phyloP scores from a whole-genome alignment of 2,888 invertebrate genomes.

The Ochropleura plecta region DNA sequence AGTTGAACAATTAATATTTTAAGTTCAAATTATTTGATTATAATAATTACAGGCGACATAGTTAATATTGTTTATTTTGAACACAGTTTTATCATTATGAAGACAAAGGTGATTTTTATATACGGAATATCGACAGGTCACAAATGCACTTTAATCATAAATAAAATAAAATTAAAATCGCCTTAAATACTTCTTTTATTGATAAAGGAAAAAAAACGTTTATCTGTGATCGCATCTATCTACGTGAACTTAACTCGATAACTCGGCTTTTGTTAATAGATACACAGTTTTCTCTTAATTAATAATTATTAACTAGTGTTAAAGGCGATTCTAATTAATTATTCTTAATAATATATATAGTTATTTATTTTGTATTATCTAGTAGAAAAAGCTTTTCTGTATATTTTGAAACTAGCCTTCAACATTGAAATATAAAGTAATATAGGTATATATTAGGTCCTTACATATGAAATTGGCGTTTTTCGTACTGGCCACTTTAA shows the following conservation, averaged over 20 bases:
- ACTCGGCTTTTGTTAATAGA: not conserved
- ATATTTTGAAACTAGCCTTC: not conserved
- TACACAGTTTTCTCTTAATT: not conserved
- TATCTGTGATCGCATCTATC: not conserved
- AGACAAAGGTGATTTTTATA: not conserved
- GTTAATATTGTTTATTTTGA: conserved; percentile 32
- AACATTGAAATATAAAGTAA: not conserved
- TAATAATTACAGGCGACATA: conserved; percentile 27
- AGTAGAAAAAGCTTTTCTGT: too few species aligned
- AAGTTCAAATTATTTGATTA: conserved; percentile 11
- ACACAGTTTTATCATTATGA: conserved; percentile 35
- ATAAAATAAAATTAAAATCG: too few species aligned
- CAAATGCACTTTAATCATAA: not conserved
- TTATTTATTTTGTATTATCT: not conserved
- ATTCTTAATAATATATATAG: too few species aligned
- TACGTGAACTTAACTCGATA: not conserved
- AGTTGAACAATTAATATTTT: conserved; percentile 33
- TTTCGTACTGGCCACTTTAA: too few species aligned
- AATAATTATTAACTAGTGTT: too few species aligned
- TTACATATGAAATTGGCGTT: too few species aligned
- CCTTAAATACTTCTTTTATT: not conserved
- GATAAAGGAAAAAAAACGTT: too few species aligned
- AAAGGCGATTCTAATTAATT: too few species aligned
- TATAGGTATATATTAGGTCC: conserved; percentile 22
- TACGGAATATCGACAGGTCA: not conserved